Evolutionary conservation across 2,888 invertebrate species (phyloP), one percentile per base, ranked within the genome.

Genomic region (Volucella inanis): DNA sequence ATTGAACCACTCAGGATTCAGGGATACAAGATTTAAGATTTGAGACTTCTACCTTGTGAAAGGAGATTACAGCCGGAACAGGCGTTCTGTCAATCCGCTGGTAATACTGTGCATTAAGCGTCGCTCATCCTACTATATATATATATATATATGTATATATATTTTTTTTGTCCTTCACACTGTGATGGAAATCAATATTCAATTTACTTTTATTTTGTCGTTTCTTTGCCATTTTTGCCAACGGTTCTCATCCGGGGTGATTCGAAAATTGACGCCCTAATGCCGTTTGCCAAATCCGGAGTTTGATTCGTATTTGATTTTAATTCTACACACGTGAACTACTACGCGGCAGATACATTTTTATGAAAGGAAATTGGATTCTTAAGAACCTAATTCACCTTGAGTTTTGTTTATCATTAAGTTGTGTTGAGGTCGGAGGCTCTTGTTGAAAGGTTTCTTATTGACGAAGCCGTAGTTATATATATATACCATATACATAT

Each of bases 181-280:
- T 18, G 49, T 62, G 15, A 41, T 57, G 71, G 84, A 71, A 85
- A 85, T 76, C 84, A 85, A 85, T 85, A 85, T 80, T 80, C 80
- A 80, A 85, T 80, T 85, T 71, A 79, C 41, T 31, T 71, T 64
- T 78, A 54, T 83, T 78, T 61, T 68, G 55, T 45, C 61, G 59
- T 52, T 65, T 41, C 55, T 43, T 61, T 45, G 41, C 38, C n/a
- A 15, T 59, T 14, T 41, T 67, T 39, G 54, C 45, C 31, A 49
- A 72, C 39, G 78, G 61, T 78, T 68, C 62, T 78, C 79, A 78
- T 70, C 54, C 55, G 59, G 68, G 74, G 70, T 74, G 68, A 84
- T 84, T 79, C 49, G 57, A 47, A 75, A 79, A 84, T 70, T 84
- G 79, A 84, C 74, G 68, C 68, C 68, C 64, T 79, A 84, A 79